Base-by-base conservation (phyloP, 2,888 invertebrate genomes). In the Automeris io region DNA sequence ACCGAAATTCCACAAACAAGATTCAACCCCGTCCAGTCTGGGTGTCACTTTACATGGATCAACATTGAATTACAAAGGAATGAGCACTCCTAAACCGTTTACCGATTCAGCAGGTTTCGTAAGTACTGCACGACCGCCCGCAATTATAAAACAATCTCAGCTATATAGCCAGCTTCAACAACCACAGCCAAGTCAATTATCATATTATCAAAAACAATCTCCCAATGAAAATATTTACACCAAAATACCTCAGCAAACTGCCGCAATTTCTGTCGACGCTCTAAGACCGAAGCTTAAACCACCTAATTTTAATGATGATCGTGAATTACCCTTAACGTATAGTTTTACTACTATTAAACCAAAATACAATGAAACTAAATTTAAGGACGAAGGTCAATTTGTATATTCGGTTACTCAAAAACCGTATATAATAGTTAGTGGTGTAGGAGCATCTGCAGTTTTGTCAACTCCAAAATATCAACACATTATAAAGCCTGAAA, bases 61-160 rank as follows among this genome's bases (percentile, higher is more conserved):
- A 19, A 69, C 75, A 22, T 50, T 75, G 25, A 68, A 57, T 41
- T 85, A 83, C 49, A 56, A 69, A 38, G 79, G 81, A 22, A 76
- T 85, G 68, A 85, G 78, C 49, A 85, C 83, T 21, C 85, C 87
- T 22, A 72, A 73, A 41, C 86, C 86, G 16, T 87, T 87, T 49
- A 79, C 73, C 24, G 46, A 70, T 26, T 59, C 76, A 16, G 54
- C 53, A 40, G 65, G 57, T 18, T 45, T 58, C 25, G 50, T 52
- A 2, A 61, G 49, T 33, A 58, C 61, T 45, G 49, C 52, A 23
- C 52, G 47, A 31, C 54, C 55, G n/a, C 45, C 62, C 24, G 49
- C 46, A n/a, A 45, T 46, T 1, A 18, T 41, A 26, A 57, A 57
- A 33, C 54, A 57, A 42, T 45, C 42, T 11, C 45, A 54, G 31